A percentile compares a stretch with the other conserved stretches of the same genome.
These are phyloP conservation scores for Apostichopus californicus DNA, from an alignment of 35 echinoderm and acorn worm genomes.

Conservation along the genomic window DNA sequence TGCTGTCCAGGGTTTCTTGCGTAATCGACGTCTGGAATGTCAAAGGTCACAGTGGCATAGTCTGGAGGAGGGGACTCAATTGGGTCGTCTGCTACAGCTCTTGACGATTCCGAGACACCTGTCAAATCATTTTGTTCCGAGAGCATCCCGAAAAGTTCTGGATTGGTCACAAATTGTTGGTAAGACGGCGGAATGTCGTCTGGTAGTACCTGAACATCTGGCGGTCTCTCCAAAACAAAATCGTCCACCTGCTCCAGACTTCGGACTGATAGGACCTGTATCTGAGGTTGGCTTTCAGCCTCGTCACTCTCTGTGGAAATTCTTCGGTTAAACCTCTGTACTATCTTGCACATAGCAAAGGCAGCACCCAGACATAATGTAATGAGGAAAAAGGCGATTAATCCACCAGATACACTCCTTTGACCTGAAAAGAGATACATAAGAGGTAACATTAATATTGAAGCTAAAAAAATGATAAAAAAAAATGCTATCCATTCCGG, in stretches of 20 bases:
- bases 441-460: background rate
- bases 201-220: background rate
- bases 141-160: background rate
- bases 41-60: conserved; percentile 40
- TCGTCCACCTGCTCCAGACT: background rate
- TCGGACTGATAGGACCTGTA: conserved; percentile 5
- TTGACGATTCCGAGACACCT: no score
- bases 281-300: background rate
- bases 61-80: conserved; percentile 41
- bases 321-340: background rate
- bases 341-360: background rate
- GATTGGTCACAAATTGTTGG: conserved; percentile 30
- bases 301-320: background rate
- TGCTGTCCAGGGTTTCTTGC: background rate
- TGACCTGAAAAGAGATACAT: background rate
- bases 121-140: background rate
- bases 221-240: background rate
- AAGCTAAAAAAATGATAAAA: no score
- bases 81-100: background rate
- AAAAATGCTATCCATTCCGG: no score
- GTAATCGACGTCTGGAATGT: background rate
- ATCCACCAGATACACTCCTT: background rate
- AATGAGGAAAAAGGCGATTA: background rate
- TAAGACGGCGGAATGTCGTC: conserved; percentile 26
- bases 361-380: background rate